Evolutionary conservation across 64 coral and sea anemone species (phyloP).

Genomic region (Exaiptasia diaphana): DNA sequence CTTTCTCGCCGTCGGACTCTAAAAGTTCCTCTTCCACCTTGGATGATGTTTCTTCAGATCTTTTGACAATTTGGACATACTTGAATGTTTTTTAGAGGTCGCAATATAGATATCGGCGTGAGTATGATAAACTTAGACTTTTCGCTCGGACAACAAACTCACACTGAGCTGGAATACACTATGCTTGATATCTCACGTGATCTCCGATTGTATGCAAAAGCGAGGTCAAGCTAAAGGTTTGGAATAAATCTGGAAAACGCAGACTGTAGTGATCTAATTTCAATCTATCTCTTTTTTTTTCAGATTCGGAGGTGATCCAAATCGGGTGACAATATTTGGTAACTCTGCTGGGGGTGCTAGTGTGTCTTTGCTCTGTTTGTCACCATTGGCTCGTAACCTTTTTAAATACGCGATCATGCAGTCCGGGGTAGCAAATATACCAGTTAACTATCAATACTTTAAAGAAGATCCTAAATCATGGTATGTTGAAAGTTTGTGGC

Average conservation of each 20-base stretch:
- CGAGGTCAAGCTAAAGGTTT: too few species aligned
- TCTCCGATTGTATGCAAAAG: conserved; percentile 60
- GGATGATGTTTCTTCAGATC: background rate
- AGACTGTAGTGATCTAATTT: too few species aligned
- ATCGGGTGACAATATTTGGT: conserved; percentile 61
- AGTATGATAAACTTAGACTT: background rate
- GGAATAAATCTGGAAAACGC: too few species aligned
- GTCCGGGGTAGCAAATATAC: conserved; percentile 25
- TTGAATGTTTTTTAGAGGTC: background rate
- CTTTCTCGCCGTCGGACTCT: background rate
- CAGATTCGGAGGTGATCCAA: conserved; percentile 62
- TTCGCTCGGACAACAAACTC: conserved; percentile 8
- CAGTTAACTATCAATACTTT: too few species aligned
- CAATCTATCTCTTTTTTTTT: too few species aligned
- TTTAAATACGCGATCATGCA: conserved; percentile 31
- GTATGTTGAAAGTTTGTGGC: too few species aligned
- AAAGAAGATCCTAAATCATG: too few species aligned
- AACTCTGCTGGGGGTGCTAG: conserved; percentile 43
- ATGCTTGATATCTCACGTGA: conserved; percentile 35
- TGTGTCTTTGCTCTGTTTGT: conserved; percentile 33
- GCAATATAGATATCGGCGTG: background rate
- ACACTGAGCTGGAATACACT: conserved; percentile 5
- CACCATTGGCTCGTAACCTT: conserved; percentile 35
- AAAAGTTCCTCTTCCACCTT: background rate
- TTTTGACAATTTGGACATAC: background rate